Percentiles rank a stretch among this genome's conserved stretches.
Evolutionary conservation across 2,888 invertebrate species (phyloP).

Genomic region (Nemurella pictetii): DNA sequence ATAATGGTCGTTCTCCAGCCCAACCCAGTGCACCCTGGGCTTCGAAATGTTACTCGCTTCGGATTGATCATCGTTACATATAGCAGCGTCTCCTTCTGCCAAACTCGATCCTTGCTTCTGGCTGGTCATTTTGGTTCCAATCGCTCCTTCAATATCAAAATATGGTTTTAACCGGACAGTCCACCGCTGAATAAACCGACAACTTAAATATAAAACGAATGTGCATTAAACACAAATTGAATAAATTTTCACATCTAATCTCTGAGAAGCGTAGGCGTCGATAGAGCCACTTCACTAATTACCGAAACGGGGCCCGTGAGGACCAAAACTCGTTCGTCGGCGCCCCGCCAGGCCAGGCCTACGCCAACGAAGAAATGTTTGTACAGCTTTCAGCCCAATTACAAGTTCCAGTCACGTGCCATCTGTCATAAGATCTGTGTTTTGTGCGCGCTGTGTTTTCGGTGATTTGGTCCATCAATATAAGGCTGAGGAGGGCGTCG

Average conservation of each 20-base stretch:
- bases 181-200: background rate
- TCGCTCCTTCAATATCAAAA: no score
- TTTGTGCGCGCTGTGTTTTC: background rate
- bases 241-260: no score
- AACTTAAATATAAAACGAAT: background rate
- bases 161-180: no score
- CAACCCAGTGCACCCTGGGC: background rate
- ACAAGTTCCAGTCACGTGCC: background rate
- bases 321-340: background rate
- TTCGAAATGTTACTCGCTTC: no score
- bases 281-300: background rate
- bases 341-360: background rate
- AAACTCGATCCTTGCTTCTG: no score
- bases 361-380: background rate
- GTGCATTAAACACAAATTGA: background rate
- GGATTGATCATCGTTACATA: no score
- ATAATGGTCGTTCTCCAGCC: background rate
- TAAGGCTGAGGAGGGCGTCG: background rate
- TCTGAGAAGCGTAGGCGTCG: background rate
- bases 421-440: slow-evolving; percentile 17
- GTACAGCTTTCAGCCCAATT: background rate
- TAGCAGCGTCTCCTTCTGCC: no score
- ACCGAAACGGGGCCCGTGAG: no score
- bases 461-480: slow-evolving; percentile 14
- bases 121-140: no score